Evolutionary conservation across 2,888 invertebrate species (phyloP).

Genomic region (Xylophagus ater): DNA sequence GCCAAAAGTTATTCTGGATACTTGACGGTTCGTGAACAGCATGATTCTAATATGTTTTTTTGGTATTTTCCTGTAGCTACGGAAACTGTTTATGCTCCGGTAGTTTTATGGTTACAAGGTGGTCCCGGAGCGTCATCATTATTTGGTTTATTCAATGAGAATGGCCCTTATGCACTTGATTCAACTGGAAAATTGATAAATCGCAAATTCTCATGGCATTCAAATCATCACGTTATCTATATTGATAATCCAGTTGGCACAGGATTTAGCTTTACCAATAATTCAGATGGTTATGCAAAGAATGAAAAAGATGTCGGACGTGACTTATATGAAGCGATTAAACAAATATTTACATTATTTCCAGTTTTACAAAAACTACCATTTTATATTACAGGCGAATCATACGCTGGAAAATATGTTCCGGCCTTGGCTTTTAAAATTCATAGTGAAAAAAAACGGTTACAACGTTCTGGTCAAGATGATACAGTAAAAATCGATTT

Average conservation of each 20-base stretch:
- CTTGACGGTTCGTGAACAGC: slow-evolving; percentile 67
- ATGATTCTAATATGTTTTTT: slow-evolving; percentile 76
- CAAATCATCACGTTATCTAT: slow-evolving; percentile 67
- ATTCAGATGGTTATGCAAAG: slow-evolving; percentile 62
- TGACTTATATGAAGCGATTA: slow-evolving; percentile 62
- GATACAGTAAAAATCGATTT: slow-evolving; percentile 31
- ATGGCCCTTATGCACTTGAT: slow-evolving; percentile 56
- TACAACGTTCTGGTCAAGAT: slow-evolving; percentile 16
- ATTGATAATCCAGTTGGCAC: slow-evolving; percentile 91
- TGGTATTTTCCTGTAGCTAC: slow-evolving; percentile 80
- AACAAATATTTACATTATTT: slow-evolving; percentile 77
- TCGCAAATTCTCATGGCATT: slow-evolving; percentile 69
- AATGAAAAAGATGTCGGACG: slow-evolving; percentile 71
- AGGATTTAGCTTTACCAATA: slow-evolving; percentile 79
- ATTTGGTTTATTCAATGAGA: slow-evolving; percentile 71
- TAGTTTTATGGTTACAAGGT: slow-evolving; percentile 76
- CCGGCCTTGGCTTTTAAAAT: slow-evolving; percentile 58
- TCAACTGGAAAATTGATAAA: slow-evolving; percentile 34
- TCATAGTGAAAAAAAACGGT: slow-evolving; percentile 37
- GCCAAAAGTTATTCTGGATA: slow-evolving; percentile 68
- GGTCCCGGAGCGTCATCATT: slow-evolving; percentile 75
- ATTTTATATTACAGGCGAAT: slow-evolving; percentile 84
- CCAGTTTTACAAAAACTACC: slow-evolving; percentile 60
- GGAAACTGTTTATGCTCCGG: slow-evolving; percentile 49
- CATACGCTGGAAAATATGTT: slow-evolving; percentile 69